Percentiles rank a stretch among this genome's conserved stretches.
phyloP scores from a whole-genome alignment of 2,113 vertebrate species.

The Nettapus auritus region DNA sequence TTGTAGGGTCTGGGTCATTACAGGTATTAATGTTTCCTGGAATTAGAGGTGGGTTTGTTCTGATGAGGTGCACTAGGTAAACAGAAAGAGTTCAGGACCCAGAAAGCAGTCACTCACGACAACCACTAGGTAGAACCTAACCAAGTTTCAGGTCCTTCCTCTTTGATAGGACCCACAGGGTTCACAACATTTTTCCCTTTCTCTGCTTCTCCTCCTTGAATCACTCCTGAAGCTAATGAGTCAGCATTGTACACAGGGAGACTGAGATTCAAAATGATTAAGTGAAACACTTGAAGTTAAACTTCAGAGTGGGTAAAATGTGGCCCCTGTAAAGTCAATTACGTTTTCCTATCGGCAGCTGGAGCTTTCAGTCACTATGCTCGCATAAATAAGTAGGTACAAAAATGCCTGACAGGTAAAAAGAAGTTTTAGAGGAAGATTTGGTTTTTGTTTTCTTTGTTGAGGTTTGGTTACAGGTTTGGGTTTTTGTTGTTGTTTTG shows the following conservation, averaged over 20 bases:
- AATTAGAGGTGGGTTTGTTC: neutral
- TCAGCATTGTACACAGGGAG: neutral
- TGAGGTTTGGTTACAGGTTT: neutral
- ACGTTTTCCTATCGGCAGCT: neutral
- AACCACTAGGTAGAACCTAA: neutral
- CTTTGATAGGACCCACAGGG: neutral
- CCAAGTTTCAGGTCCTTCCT: neutral
- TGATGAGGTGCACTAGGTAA: neutral
- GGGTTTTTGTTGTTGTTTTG: too few species aligned
- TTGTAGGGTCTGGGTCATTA: neutral
- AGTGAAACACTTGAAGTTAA: neutral
- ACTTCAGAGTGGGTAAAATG: neutral
- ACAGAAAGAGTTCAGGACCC: neutral
- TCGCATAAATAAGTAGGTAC: neutral
- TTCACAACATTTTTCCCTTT: neutral
- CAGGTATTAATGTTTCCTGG: neutral
- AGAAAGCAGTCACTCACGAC: neutral
- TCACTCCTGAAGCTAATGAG: neutral
- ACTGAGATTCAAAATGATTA: neutral
- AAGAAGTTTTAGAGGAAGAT: neutral
- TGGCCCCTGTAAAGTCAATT: neutral
- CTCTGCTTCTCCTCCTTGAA: neutral
- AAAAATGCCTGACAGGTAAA: neutral
- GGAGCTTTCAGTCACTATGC: neutral
- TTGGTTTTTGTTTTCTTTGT: neutral